phyloP scores from a whole-genome alignment of 2,113 vertebrate species.

The Nesospiza acunhae region DNA sequence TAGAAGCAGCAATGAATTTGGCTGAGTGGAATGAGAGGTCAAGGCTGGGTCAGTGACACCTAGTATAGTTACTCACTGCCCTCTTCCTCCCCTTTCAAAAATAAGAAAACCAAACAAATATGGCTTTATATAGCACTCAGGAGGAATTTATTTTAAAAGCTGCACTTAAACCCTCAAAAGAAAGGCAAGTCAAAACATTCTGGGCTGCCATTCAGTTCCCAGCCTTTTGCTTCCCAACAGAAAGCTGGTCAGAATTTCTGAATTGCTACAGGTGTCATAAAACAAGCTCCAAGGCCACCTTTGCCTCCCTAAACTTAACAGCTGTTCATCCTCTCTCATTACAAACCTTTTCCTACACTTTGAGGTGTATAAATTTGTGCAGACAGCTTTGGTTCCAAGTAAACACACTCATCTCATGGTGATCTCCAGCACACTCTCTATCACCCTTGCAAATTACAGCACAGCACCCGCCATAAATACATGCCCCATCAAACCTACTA shows the following conservation, averaged over 20 bases:
- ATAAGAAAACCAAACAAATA: constrained; percentile 15
- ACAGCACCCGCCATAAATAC: background rate
- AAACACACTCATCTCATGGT: background rate
- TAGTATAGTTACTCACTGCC: background rate
- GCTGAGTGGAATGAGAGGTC: background rate
- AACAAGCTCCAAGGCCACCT: background rate
- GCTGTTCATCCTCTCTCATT: background rate
- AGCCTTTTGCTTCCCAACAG: background rate
- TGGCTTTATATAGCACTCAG: constrained; percentile 20
- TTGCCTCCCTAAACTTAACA: background rate
- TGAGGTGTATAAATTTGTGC: background rate
- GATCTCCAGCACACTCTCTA: background rate
- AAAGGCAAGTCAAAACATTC: background rate
- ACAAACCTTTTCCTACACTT: background rate
- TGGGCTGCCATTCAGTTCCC: background rate
- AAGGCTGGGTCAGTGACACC: constrained; percentile 10
- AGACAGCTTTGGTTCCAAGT: background rate
- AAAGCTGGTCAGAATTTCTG: background rate
- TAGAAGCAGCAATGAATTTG: background rate
- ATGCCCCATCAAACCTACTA: background rate
- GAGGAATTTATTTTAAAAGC: constrained; percentile 1
- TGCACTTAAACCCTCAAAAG: background rate
- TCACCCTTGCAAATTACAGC: background rate
- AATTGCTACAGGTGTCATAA: background rate
- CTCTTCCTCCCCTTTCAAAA: background rate